phyloP scores from a whole-genome alignment of 2,113 vertebrate genomes.

The Amphilophus citrinellus region DNA sequence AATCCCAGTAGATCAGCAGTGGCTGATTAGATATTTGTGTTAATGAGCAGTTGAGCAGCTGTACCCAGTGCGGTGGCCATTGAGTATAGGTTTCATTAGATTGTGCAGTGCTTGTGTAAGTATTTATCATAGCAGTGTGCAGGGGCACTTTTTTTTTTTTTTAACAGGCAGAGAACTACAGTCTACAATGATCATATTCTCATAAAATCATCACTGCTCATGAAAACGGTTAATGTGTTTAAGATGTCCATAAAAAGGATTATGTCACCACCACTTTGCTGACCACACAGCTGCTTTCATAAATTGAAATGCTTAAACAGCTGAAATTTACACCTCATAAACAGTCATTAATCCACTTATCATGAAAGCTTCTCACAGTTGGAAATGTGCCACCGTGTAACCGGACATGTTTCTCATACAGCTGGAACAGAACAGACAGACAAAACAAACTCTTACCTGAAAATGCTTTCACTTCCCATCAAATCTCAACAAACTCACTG shows the following conservation, averaged over 20 bases:
- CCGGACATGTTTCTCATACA: background rate
- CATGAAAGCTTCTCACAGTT: background rate
- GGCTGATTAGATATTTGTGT: background rate
- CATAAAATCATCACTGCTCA: conserved; percentile 44
- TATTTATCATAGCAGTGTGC: background rate
- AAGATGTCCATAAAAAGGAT: background rate
- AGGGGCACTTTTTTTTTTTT: background rate
- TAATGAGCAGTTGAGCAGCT: background rate
- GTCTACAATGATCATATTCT: conserved; percentile 7
- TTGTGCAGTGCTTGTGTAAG: background rate
- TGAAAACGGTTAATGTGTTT: conserved; percentile 32
- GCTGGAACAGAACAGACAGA: conserved; percentile 30
- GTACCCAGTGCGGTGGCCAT: background rate
- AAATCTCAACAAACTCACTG: conserved; percentile 7
- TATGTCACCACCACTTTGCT: background rate
- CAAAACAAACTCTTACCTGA: conserved; percentile 15
- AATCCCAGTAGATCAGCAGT: background rate
- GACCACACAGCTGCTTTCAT: background rate
- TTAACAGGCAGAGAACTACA: background rate
- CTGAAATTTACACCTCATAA: background rate
- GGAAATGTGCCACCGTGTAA: background rate
- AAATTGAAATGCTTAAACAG: background rate
- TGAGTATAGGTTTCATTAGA: background rate
- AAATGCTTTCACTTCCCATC: conserved; percentile 12
- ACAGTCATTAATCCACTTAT: background rate